Evolutionary conservation across 2,113 vertebrate species (phyloP).

Genomic region (Bufo bufo): DNA sequence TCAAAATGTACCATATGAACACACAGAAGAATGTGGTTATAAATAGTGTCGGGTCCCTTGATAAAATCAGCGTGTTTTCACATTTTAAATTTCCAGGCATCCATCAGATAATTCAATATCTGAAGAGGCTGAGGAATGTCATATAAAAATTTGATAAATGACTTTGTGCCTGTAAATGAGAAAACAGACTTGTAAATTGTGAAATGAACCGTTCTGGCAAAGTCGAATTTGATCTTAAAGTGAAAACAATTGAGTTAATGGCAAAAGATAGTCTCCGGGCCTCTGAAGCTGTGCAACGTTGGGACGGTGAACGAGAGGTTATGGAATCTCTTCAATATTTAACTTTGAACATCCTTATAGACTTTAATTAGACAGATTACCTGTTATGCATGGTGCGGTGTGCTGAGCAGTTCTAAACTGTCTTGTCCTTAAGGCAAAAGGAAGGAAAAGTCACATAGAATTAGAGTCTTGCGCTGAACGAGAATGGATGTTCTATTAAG

Average conservation of each 20-base stretch:
- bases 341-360: slow-evolving; percentile 86
- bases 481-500: slow-evolving; percentile 78
- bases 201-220: slow-evolving; percentile 81
- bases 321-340: slow-evolving; percentile 89
- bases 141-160: slow-evolving; percentile 78
- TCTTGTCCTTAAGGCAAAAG: slow-evolving; percentile 91
- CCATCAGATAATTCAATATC: slow-evolving; percentile 71
- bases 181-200: slow-evolving; percentile 80
- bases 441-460: slow-evolving; percentile 89
- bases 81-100: slow-evolving; percentile 68
- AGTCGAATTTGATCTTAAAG: slow-evolving; percentile 79
- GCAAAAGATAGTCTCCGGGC: slow-evolving; percentile 74
- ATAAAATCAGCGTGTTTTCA: slow-evolving; percentile 69
- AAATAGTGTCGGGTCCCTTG: slow-evolving; percentile 75
- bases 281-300: slow-evolving; percentile 79
- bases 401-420: slow-evolving; percentile 85
- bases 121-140: slow-evolving; percentile 73
- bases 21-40: slow-evolving; percentile 66
- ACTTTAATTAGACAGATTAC: slow-evolving; percentile 98
- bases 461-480: slow-evolving; percentile 83
- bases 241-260: slow-evolving; percentile 85
- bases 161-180: slow-evolving; percentile 76
- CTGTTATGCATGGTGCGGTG: slow-evolving; percentile 89
- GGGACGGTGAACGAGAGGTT: slow-evolving; percentile 94
- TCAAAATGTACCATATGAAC: slow-evolving; percentile 75